phyloP scores from a whole-genome alignment of 2,888 invertebrate species.

The Platynereis dumerilii region DNA sequence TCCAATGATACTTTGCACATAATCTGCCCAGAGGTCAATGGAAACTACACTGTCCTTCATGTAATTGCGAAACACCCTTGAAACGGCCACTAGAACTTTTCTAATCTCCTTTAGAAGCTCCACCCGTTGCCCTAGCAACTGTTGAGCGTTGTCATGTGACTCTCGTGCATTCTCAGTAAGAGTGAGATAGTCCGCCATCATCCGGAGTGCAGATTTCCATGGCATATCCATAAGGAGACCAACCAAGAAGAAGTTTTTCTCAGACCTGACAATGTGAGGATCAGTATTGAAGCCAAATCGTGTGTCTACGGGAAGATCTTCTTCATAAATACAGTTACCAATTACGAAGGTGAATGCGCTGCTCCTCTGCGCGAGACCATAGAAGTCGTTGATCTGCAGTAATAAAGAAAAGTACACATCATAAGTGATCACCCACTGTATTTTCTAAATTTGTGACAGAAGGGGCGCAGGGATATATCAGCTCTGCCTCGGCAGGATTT shows the following conservation, averaged over 20 bases:
- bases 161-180: conserved; percentile 14
- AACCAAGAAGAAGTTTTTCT: conserved; percentile 19
- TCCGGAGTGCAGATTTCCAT: conserved; percentile 3
- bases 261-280: background rate
- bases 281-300: conserved; percentile 15
- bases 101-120: conserved; percentile 13
- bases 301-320: conserved; percentile 7
- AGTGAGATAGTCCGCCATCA: conserved; percentile 9
- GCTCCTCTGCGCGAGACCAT: conserved; percentile 9
- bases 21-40: background rate
- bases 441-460: no score
- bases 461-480: no score
- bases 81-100: background rate
- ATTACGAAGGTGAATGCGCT: conserved; percentile 11
- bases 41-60: conserved; percentile 6
- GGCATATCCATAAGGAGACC: conserved; percentile 19
- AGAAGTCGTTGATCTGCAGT: conserved; percentile 21
- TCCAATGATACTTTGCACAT: conserved; percentile 12
- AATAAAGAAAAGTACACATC: no score
- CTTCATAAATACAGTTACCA: conserved; percentile 14
- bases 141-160: background rate
- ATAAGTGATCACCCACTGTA: no score
- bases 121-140: conserved; percentile 6
- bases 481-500: no score
- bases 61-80: conserved; percentile 3